phyloP scores from a whole-genome alignment of 2,888 invertebrate species.

The Ceraclea dissimilis region DNA sequence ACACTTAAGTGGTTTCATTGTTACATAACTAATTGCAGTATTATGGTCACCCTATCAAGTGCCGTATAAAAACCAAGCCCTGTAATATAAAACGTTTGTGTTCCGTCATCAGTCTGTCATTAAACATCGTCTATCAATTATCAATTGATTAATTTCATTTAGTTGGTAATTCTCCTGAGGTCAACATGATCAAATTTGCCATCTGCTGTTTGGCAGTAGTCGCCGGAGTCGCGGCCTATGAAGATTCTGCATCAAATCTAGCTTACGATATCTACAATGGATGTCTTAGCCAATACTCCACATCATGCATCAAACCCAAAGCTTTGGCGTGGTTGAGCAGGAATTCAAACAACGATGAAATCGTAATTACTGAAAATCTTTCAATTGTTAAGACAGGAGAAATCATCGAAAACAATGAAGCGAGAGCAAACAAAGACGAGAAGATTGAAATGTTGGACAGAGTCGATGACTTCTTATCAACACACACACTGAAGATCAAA shows the following conservation, averaged over 20 bases:
- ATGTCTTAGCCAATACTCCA: constrained; percentile 61
- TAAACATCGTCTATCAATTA: constrained; percentile 11
- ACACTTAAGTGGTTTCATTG: no score
- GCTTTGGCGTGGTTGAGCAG: constrained; percentile 66
- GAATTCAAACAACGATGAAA: constrained; percentile 58
- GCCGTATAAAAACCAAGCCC: constrained; percentile 48
- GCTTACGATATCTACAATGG: constrained; percentile 58
- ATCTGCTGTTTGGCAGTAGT: constrained; percentile 9
- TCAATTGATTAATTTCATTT: not conserved
- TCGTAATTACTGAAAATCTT: constrained; percentile 69
- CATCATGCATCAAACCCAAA: constrained; percentile 71
- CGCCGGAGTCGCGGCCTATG: constrained; percentile 18
- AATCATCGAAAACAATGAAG: constrained; percentile 36
- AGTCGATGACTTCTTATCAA: constrained; percentile 67
- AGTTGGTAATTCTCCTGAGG: not conserved
- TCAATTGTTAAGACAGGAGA: constrained; percentile 57
- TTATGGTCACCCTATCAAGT: constrained; percentile 4
- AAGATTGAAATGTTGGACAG: constrained; percentile 58
- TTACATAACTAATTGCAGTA: not conserved
- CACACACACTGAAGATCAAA: constrained; percentile 67
- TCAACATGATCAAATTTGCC: constrained; percentile 16
- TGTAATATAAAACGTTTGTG: constrained; percentile 43
- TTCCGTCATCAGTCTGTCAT: constrained; percentile 32
- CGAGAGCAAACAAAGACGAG: constrained; percentile 48
- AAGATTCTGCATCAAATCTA: constrained; percentile 53